A percentile compares a stretch with the other conserved stretches of the same genome.
These are phyloP conservation scores for Gymnodraco acuticeps DNA, from an alignment of 2,797 vertebrate genomes.

Conservation along the genomic window DNA sequence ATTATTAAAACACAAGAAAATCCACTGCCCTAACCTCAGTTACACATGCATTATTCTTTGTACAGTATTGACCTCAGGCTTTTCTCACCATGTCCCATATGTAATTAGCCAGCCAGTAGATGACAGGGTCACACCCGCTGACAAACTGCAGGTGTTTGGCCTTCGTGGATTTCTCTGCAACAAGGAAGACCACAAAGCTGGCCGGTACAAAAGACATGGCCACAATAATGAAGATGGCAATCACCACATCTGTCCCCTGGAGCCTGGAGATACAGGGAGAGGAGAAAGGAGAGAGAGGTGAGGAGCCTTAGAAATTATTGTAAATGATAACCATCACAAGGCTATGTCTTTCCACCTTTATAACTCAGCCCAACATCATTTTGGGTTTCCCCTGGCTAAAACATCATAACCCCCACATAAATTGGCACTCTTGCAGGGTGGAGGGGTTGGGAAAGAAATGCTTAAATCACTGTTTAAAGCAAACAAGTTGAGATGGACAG, in stretches of 20 bases:
- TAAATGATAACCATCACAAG: too few relatives aligned
- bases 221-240: slow-evolving; percentile 98
- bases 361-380: too few relatives aligned
- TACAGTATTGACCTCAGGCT: too few relatives aligned
- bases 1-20: background rate
- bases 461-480: too few relatives aligned
- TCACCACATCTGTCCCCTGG: slow-evolving; percentile 96
- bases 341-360: too few relatives aligned
- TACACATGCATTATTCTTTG: background rate
- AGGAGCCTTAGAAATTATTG: background rate
- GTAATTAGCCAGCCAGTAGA: slow-evolving; percentile 97
- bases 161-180: slow-evolving; percentile 95
- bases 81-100: slow-evolving; percentile 96
- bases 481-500: too few relatives aligned
- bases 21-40: background rate
- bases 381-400: too few relatives aligned
- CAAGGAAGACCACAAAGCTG: slow-evolving; percentile 97
- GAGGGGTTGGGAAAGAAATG: too few relatives aligned
- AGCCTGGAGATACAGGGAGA: slow-evolving; percentile 79
- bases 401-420: too few relatives aligned
- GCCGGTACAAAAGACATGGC: slow-evolving; percentile 99
- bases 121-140: slow-evolving; percentile 94
- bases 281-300: background rate
- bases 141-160: slow-evolving; percentile 98
- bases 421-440: too few relatives aligned